These are phyloP conservation scores for Spea bombifrons DNA, from an alignment of 2,113 vertebrate genomes.

Conservation along the genomic window DNA sequence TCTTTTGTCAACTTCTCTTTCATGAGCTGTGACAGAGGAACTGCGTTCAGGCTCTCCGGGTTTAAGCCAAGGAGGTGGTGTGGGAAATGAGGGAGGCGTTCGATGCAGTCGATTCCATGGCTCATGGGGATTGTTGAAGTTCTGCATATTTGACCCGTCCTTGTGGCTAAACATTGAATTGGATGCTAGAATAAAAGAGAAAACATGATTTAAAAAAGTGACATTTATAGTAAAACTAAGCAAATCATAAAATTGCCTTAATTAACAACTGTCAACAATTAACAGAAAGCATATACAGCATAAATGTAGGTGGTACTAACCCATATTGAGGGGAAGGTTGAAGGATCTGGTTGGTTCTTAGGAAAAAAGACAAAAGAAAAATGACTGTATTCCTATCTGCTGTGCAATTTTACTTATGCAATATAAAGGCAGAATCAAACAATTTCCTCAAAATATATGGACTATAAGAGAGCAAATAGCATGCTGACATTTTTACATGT, in stretches of 20 bases:
- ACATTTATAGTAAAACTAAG: neutral
- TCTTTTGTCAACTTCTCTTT: constrained; percentile 92
- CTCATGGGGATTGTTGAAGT: constrained; percentile 88
- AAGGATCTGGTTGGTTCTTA: constrained; percentile 42
- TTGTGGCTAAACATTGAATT: constrained; percentile 96
- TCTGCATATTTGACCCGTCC: constrained; percentile 85
- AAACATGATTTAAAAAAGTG: constrained; percentile 56
- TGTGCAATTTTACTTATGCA: constrained; percentile 14
- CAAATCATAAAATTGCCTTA: constrained; percentile 7
- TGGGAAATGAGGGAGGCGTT: constrained; percentile 95
- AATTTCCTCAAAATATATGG: neutral
- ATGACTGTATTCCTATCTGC: constrained; percentile 26
- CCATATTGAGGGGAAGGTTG: constrained; percentile 37
- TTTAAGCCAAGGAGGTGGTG: constrained; percentile 96
- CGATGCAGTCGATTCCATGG: constrained; percentile 98
- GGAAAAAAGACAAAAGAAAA: constrained; percentile 42
- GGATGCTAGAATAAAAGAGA: constrained; percentile 83
- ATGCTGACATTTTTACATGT: no score
- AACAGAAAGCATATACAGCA: constrained; percentile 10
- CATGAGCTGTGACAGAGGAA: constrained; percentile 86
- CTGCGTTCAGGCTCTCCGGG: constrained; percentile 91
- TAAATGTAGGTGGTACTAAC: constrained; percentile 36
- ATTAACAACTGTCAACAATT: constrained; percentile 4
- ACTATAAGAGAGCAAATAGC: no score
- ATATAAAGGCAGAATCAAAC: constrained; percentile 14